These are phyloP conservation scores for Syndactyla subalaris DNA, from an alignment of 2,797 vertebrate species.

Conservation along the genomic window DNA sequence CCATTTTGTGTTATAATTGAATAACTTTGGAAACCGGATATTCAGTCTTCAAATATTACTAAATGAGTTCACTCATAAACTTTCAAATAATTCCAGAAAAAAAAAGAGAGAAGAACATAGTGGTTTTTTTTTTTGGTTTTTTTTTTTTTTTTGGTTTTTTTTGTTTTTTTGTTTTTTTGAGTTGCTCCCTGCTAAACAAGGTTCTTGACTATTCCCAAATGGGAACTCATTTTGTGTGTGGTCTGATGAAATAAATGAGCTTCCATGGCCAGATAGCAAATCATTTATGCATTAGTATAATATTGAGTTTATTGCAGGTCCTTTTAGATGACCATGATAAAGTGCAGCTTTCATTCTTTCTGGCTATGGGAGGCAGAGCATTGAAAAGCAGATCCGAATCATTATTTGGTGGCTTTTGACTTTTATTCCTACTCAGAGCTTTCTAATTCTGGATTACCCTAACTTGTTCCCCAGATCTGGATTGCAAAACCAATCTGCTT, in stretches of 20 bases:
- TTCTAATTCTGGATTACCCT: not conserved
- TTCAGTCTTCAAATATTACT: not conserved
- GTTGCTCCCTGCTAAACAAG: not conserved
- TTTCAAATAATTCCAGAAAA: not conserved
- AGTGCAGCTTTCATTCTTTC: not conserved
- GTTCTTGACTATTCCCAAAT: not conserved
- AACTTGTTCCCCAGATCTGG: not conserved
- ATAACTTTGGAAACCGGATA: not conserved
- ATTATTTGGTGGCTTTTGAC: not conserved
- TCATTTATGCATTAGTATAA: not conserved
- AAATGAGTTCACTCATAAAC: not conserved
- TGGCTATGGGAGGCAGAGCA: not conserved
- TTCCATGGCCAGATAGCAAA: not conserved
- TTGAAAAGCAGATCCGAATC: not conserved
- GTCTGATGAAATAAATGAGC: not conserved
- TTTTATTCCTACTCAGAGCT: not conserved
- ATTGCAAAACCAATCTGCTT: not conserved
- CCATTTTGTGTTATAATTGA: not conserved
- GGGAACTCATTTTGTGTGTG: not conserved
- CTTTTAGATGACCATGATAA: not conserved
- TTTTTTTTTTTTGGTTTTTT: not conserved
- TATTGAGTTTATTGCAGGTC: not conserved
- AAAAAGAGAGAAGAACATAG: not conserved
- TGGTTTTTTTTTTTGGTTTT: not conserved
- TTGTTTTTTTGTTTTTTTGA: not conserved